phyloP scores from a whole-genome alignment of 2,797 vertebrate species.

The Lepilemur septentrionalis region DNA sequence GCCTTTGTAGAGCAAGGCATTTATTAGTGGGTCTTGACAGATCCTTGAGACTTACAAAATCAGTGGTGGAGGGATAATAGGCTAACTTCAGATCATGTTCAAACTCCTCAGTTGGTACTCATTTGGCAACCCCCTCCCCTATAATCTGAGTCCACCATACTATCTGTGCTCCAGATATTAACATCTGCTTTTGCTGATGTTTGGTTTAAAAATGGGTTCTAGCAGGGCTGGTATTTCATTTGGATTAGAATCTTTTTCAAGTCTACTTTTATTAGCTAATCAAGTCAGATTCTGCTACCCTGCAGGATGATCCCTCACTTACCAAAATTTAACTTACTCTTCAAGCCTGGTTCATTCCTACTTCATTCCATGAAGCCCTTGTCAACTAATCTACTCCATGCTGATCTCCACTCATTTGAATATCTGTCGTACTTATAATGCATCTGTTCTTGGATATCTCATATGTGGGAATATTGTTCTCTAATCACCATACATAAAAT shows the following conservation, averaged over 20 bases:
- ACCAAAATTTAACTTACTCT: neutral
- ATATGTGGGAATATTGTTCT: neutral
- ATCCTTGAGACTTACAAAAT: slow-evolving; percentile 63
- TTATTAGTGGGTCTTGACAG: slow-evolving; percentile 64
- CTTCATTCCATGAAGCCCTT: neutral
- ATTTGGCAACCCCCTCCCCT: neutral
- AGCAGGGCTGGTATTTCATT: neutral
- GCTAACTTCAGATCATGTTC: slow-evolving; percentile 60
- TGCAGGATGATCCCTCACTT: neutral
- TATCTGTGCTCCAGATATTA: neutral
- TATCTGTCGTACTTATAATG: neutral
- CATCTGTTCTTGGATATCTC: neutral
- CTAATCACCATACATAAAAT: neutral
- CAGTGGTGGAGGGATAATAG: slow-evolving; percentile 46
- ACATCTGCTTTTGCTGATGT: slow-evolving; percentile 24
- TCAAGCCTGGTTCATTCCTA: neutral
- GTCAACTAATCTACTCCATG: neutral
- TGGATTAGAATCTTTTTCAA: slow-evolving; percentile 5
- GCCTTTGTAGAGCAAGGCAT: slow-evolving; percentile 56
- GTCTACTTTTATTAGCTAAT: slow-evolving; percentile 1
- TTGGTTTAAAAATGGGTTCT: slow-evolving; percentile 38
- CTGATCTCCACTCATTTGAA: neutral
- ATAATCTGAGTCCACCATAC: neutral
- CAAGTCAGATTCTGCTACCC: neutral
- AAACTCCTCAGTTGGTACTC: slow-evolving; percentile 10